Percentiles rank a stretch among this genome's conserved stretches.
Conservation (phyloP, 2,797 vertebrate genomes). For the Hippoglossus hippoglossus region DNA sequence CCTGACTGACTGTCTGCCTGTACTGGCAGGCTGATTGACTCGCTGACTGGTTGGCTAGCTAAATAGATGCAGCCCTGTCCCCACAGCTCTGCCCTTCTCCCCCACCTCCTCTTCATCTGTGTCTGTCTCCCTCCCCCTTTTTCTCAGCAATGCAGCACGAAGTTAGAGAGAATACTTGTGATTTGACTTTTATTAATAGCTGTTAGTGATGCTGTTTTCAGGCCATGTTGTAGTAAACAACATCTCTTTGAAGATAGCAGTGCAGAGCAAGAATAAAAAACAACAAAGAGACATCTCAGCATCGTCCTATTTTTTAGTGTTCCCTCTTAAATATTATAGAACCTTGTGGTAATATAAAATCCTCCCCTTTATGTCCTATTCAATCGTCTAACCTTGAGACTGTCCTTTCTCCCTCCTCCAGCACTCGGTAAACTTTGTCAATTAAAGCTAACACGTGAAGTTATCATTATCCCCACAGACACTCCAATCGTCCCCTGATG, state of each 20-base stretch:
- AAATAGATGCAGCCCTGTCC: constrained; percentile 67
- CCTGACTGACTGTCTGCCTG: constrained; percentile 45
- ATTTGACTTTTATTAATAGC: constrained; percentile 41
- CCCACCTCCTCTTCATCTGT: constrained; percentile 13
- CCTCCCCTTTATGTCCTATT: constrained; percentile 25
- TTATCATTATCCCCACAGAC: constrained; percentile 51
- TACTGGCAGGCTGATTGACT: constrained; percentile 41
- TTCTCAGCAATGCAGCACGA: constrained; percentile 63
- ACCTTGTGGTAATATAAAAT: constrained; percentile 9
- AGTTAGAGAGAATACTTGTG: constrained; percentile 54
- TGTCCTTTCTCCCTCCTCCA: neutral
- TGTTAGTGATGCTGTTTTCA: constrained; percentile 36
- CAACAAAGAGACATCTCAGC: constrained; percentile 1
- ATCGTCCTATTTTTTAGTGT: constrained; percentile 1
- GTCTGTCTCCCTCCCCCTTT: constrained; percentile 22
- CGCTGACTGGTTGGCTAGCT: constrained; percentile 42
- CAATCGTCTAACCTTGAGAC: constrained; percentile 49
- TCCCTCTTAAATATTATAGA: constrained; percentile 17
- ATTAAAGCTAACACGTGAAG: constrained; percentile 42
- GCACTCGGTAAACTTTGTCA: constrained; percentile 46
- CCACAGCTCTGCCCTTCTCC: constrained; percentile 60
- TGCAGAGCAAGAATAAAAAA: constrained; percentile 19
- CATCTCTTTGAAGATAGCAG: constrained; percentile 32
- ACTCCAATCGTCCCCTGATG: constrained; percentile 41
- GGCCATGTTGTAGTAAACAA: constrained; percentile 37